phyloP scores from a whole-genome alignment of 1,140 invertebrate species.

The Bombyx mandarina region DNA sequence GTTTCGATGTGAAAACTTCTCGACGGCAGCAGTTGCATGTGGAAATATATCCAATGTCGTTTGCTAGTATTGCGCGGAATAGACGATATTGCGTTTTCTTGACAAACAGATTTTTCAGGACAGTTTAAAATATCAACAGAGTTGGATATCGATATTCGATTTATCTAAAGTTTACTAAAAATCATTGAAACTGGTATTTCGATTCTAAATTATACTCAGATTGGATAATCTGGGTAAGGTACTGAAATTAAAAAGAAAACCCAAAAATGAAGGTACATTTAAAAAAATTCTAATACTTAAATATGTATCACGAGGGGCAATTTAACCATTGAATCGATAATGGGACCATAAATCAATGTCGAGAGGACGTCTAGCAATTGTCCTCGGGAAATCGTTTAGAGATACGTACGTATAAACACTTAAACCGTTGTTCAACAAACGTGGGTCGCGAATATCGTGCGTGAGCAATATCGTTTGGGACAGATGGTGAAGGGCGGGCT shows the following conservation, averaged over 20 bases:
- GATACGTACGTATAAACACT: slow-evolving; percentile 22
- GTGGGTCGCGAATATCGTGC: slow-evolving; percentile 28
- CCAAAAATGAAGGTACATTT: too few relatives aligned
- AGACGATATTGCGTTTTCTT: slow-evolving; percentile 31
- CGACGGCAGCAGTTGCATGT: neutral
- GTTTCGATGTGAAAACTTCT: slow-evolving; percentile 1
- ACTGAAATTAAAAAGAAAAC: too few relatives aligned
- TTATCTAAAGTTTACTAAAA: too few relatives aligned
- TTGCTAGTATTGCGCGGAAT: slow-evolving; percentile 21
- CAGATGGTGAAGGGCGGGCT: slow-evolving; percentile 24
- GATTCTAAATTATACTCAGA: too few relatives aligned
- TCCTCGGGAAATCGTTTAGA: slow-evolving; percentile 9
- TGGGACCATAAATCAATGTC: neutral
- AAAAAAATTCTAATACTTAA: too few relatives aligned
- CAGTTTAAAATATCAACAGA: too few relatives aligned
- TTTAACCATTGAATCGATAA: too few relatives aligned
- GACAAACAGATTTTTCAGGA: slow-evolving; percentile 20
- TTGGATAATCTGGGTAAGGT: too few relatives aligned
- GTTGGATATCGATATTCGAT: too few relatives aligned
- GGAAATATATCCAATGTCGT: slow-evolving; percentile 20
- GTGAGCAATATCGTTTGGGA: slow-evolving; percentile 35
- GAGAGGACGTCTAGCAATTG: neutral
- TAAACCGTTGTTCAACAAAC: slow-evolving; percentile 30
- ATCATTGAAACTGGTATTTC: too few relatives aligned
- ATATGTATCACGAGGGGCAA: too few relatives aligned